Evolutionary conservation across 2,113 vertebrate genomes (phyloP), one percentile per base, ranked within the genome.

Genomic region (Nibea albiflora): DNA sequence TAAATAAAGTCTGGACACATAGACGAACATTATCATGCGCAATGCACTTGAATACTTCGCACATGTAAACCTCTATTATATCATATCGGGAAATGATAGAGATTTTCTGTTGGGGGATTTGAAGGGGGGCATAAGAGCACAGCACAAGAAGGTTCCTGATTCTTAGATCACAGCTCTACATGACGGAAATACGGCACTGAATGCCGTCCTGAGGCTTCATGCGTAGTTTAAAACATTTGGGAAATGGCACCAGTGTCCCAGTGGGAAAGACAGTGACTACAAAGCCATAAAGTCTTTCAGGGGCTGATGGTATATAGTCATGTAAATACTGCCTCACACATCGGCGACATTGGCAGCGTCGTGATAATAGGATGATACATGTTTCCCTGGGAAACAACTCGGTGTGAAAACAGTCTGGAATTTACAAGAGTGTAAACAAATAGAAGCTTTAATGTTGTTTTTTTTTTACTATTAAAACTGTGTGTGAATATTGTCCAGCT

Each of bases 351-450:
- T 94, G 90, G 80, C 94, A 93, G 75, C 67, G 52, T 35, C 31
- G 64, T 94, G 95, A 90, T 93, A 95, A 94, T 90, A 92, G 92
- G 93, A 92, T 93, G 91, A 93, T 92, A 92, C 92, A 89, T 92
- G 92, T 93, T 93, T 83, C 85, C 86, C 80, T 90, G 88, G 85
- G 84, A 90, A 93, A 90, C 87, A 90, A 90, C 78, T 74, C 24
- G 81, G 90, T 94, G 93, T 88, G 89, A 94, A 93, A 89, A 78
- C 56, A 85, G 90, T 92, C 93, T 92, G 92, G 89, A 92, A 88
- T 87, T 91, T 92, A 90, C 58, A 85, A 79, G 67, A 81, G 64
- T 80, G 24, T 80, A 82, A 87, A 89, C 74, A 85, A 63, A 77
- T 76, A 20, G 11, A 12, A 67, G 19, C 58, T 84, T 66, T 77